A percentile compares a stretch with the other conserved stretches of the same genome.
Conservation (phyloP, 2,797 vertebrate species). For the Takifugu ocellatus region DNA sequence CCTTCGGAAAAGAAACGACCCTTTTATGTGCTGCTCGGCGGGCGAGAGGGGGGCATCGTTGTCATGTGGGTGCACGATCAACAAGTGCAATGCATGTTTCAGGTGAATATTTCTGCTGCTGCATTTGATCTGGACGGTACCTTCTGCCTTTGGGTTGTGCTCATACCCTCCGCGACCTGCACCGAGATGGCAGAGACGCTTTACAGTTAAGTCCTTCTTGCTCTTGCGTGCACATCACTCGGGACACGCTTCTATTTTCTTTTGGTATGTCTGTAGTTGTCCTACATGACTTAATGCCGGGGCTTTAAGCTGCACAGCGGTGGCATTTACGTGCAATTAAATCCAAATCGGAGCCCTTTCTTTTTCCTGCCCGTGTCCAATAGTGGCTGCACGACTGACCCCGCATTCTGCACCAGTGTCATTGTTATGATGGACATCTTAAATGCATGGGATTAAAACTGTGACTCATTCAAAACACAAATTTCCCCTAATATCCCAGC, state of each 20-base stretch:
- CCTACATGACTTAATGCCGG: conserved; percentile 23
- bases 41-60: conserved; percentile 18
- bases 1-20: too few species aligned
- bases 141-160: conserved; percentile 8
- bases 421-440: conserved; percentile 27
- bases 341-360: conserved; percentile 35
- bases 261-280: conserved; percentile 21
- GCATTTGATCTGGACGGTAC: conserved; percentile 20
- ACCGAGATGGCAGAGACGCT: conserved; percentile 40
- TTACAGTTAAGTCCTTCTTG: conserved; percentile 20
- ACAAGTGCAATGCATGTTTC: conserved; percentile 68
- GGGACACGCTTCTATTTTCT: conserved; percentile 18
- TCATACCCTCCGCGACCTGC: conserved; percentile 17
- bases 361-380: conserved; percentile 29
- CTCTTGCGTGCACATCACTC: conserved; percentile 19
- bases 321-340: conserved; percentile 42
- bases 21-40: conserved; percentile 1
- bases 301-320: conserved; percentile 35
- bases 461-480: conserved; percentile 27
- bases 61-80: conserved; percentile 55
- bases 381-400: conserved; percentile 38
- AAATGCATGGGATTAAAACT: not conserved
- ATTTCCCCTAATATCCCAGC: conserved; percentile 19
- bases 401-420: conserved; percentile 33
- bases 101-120: conserved; percentile 24